Base-by-base conservation (phyloP, 1,140 invertebrate genomes). In the Armadillidium nasatum region DNA sequence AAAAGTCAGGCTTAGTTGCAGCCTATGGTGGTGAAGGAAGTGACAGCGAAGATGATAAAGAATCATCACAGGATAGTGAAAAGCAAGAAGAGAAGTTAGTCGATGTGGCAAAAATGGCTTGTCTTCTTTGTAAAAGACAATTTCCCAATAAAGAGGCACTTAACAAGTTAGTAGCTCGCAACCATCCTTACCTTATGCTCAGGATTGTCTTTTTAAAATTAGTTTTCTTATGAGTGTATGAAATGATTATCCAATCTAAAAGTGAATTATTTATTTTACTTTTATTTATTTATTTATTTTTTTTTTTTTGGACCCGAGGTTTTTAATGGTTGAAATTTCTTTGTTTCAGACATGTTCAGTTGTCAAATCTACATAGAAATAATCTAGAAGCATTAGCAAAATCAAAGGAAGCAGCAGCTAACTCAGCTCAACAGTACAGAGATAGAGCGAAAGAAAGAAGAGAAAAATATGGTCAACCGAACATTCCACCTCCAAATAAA, bases 401-500 rank as follows among this genome's bases (percentile, higher is more conserved):
- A 85, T 86, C 0, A 83, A 86, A 80, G 87, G 88, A 44, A 84
- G 87, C 86, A 87, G 86, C 79, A 87, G 68, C 74, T n/a, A 54
- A 79, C 78, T 72, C 84, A 80, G 81, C 82, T 77, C 60, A 82
- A 67, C 89, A 89, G 76, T 96, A 99, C 84, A 88, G 97, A 78
- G 97, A 99, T 85, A 87, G 97, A 73, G 97, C 97, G 1, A 97
- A 97, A 83, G 97, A 99, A 84, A 87, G 97, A 44, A 85, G 97
- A 76, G 87, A 94, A 72, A 98, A 98, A 84, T 98, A 95, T 86
- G 97, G 97, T 0, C 92, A 94, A 82, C 90, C 92, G 10, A 88
- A 89, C 74, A 89, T 90, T 78, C 91, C 93, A 70, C 91, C 93
- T 0, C 88, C 80, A 44, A 81, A 81, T 71, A 81, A 79, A 74